phyloP scores from a whole-genome alignment of 1,140 invertebrate species.

The Apis laboriosa region DNA sequence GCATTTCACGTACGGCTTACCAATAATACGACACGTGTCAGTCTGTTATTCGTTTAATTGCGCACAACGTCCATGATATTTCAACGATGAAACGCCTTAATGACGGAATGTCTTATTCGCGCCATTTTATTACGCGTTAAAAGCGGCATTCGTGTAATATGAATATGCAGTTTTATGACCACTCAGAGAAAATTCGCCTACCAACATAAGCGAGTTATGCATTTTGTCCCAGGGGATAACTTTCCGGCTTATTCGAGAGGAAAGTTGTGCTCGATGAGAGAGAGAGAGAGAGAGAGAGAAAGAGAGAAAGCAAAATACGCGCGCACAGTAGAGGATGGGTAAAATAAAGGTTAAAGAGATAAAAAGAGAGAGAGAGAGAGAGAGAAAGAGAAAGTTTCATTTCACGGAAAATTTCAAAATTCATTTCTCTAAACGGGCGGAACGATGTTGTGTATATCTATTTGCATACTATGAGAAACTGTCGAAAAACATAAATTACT shows the following conservation, averaged over 20 bases:
- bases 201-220: conserved; percentile 57
- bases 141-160: conserved; percentile 60
- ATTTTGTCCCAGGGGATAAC: conserved; percentile 48
- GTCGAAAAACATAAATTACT: conserved; percentile 18
- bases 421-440: conserved; percentile 38
- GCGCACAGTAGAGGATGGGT: too few relatives aligned
- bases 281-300: conserved; percentile 7
- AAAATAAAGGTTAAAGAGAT: neutral
- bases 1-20: too few relatives aligned
- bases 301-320: neutral
- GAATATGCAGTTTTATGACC: conserved; percentile 69
- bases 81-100: conserved; percentile 16
- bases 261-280: conserved; percentile 50
- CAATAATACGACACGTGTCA: too few relatives aligned
- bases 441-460: neutral
- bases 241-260: conserved; percentile 54
- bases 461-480: neutral
- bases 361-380: neutral
- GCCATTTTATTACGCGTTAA: conserved; percentile 60
- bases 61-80: too few relatives aligned
- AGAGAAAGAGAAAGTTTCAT: conserved; percentile 28
- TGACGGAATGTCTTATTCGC: conserved; percentile 49
- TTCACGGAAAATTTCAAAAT: conserved; percentile 51
- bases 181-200: conserved; percentile 58
- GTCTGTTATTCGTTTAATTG: neutral